Percentiles rank a stretch among this genome's conserved stretches.
These are phyloP conservation scores for Marmota monax DNA, from an alignment of 2,113 vertebrate genomes.

Conservation along the genomic window DNA sequence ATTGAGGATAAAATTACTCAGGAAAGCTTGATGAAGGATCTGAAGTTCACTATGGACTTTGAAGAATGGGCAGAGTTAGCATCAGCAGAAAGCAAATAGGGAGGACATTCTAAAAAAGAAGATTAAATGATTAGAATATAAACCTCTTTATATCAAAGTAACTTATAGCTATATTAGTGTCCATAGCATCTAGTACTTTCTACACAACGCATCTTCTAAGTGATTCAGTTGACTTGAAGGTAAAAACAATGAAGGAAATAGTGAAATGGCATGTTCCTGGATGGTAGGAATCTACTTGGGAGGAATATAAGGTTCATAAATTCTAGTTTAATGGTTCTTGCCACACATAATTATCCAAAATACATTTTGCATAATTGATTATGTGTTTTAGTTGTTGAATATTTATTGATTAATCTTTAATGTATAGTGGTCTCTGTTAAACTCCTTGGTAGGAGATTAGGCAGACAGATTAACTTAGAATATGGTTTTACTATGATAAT, in stretches of 20 bases:
- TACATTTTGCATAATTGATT: slow-evolving; percentile 19
- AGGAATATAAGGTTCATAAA: background rate
- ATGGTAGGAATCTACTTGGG: background rate
- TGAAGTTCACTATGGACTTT: background rate
- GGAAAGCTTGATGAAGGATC: background rate
- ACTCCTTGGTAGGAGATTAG: background rate
- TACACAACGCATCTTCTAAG: background rate
- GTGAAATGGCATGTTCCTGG: background rate
- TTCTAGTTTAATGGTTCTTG: slow-evolving; percentile 14
- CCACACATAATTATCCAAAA: slow-evolving; percentile 25
- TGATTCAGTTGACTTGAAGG: background rate
- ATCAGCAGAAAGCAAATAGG: background rate
- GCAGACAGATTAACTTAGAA: background rate
- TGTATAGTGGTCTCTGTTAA: background rate
- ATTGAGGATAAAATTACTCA: background rate
- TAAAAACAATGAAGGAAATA: slow-evolving; percentile 40
- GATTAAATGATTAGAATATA: slow-evolving; percentile 1
- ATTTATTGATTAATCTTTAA: slow-evolving; percentile 14
- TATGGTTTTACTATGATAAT: background rate
- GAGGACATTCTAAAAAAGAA: background rate
- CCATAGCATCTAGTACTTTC: background rate
- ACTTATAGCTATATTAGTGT: slow-evolving; percentile 25
- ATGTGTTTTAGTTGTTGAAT: slow-evolving; percentile 33
- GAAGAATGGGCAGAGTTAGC: background rate
- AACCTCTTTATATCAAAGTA: background rate